Evolutionary conservation across 2,797 vertebrate species (phyloP).

Genomic region (Centroberyx gerrardi): DNA sequence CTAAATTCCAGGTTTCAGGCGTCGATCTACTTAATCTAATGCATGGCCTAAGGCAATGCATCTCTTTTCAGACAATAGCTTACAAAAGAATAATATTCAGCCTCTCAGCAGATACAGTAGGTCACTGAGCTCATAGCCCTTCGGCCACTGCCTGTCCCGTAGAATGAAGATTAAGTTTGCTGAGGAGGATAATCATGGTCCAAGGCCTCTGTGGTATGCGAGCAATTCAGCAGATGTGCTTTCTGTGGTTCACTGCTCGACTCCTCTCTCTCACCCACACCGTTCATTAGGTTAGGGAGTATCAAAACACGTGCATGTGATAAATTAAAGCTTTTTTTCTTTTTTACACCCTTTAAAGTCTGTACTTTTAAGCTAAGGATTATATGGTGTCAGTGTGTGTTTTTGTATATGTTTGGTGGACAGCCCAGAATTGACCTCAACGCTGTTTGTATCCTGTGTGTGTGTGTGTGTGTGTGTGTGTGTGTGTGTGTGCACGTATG

Average conservation of each 20-base stretch:
- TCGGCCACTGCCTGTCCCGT: slow-evolving; percentile 57
- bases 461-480: slow-evolving; percentile 54
- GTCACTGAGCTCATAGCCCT: slow-evolving; percentile 71
- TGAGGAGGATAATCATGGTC: slow-evolving; percentile 74
- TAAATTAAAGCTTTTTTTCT: slow-evolving; percentile 22
- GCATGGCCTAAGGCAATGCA: slow-evolving; percentile 60
- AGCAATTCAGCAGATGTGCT: slow-evolving; percentile 57
- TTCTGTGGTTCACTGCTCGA: slow-evolving; percentile 49
- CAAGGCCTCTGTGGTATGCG: slow-evolving; percentile 71
- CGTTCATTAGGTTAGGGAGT: slow-evolving; percentile 49
- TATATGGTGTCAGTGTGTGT: neutral
- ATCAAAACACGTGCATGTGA: slow-evolving; percentile 43
- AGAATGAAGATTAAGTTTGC: slow-evolving; percentile 80
- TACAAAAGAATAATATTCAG: slow-evolving; percentile 62
- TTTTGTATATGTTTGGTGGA: slow-evolving; percentile 18
- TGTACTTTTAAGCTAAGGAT: neutral
- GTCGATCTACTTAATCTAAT: slow-evolving; percentile 77
- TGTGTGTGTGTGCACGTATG: neutral
- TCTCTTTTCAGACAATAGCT: slow-evolving; percentile 51
- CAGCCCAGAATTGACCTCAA: slow-evolving; percentile 46
- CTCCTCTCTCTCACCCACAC: slow-evolving; percentile 44
- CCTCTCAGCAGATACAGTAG: slow-evolving; percentile 68
- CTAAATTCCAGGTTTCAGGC: slow-evolving; percentile 48
- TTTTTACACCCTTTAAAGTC: neutral
- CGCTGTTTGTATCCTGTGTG: slow-evolving; percentile 58